phyloP scores from a whole-genome alignment of 2,888 invertebrate genomes.

The Melanargia galathea region DNA sequence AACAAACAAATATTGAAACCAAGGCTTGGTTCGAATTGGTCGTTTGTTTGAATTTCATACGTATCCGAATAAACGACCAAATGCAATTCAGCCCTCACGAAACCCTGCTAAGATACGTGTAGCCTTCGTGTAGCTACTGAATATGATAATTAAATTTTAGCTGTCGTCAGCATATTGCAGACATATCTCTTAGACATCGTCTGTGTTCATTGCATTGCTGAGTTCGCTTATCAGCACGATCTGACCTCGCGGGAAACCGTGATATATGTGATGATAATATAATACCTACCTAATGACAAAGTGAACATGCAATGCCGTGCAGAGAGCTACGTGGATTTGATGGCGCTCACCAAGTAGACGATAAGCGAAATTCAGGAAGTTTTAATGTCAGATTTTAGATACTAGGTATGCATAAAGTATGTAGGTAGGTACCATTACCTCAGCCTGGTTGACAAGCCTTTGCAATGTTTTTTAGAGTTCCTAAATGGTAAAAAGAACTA shows the following conservation, averaged over 20 bases:
- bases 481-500: no score
- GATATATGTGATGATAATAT: conserved; percentile 40
- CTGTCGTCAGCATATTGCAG: conserved; percentile 7
- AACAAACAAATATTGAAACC: no score
- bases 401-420: conserved; percentile 2
- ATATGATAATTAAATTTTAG: background rate
- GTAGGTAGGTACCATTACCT: background rate
- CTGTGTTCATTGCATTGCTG: conserved; percentile 27
- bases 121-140: no score
- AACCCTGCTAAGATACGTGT: no score
- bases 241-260: conserved; percentile 44
- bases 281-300: conserved; percentile 36
- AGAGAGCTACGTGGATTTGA: conserved; percentile 37
- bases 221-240: conserved; percentile 42
- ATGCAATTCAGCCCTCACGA: no score
- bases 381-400: conserved; percentile 35
- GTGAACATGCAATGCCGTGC: conserved; percentile 37
- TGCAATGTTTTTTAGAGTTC: background rate
- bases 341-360: conserved; percentile 37
- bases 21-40: no score
- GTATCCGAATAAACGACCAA: no score
- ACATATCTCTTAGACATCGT: conserved; percentile 32
- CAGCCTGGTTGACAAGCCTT: background rate
- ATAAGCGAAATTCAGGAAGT: conserved; percentile 35
- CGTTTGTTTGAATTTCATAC: no score